A percentile compares a stretch with the other conserved stretches of the same genome.
Conservation (phyloP, 64 coral and sea anemone species). For the Catalaphyllia jardinei region DNA sequence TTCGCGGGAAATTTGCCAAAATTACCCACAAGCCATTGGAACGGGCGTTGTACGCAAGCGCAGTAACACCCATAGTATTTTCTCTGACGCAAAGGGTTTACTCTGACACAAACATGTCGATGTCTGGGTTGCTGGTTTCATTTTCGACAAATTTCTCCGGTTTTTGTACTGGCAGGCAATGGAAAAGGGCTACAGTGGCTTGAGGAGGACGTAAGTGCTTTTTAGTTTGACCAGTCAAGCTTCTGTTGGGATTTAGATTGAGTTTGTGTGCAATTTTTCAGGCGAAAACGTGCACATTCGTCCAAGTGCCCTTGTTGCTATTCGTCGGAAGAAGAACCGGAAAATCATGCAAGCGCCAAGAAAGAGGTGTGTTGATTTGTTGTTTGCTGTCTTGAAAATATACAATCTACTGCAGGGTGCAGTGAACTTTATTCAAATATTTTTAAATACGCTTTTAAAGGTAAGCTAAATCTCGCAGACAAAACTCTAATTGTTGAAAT, state of each 20-base stretch:
- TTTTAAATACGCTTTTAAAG: neutral
- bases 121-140: conserved; percentile 58
- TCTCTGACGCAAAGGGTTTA: conserved; percentile 85
- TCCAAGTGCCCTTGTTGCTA: conserved; percentile 80
- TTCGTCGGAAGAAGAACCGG: conserved; percentile 54
- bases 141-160: conserved; percentile 29
- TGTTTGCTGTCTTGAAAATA: neutral
- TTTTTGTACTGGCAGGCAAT: conserved; percentile 19
- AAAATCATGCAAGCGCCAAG: conserved; percentile 58
- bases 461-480: conserved; percentile 13
- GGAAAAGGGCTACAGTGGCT: conserved; percentile 52
- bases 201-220: conserved; percentile 46
- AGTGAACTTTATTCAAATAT: too few species aligned
- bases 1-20: conserved; percentile 39
- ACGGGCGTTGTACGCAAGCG: conserved; percentile 14
- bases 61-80: conserved; percentile 63
- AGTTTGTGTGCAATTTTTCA: conserved; percentile 45
- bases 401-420: neutral
- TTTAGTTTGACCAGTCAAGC: neutral
- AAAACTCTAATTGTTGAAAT: neutral
- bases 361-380: conserved; percentile 49
- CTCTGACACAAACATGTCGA: conserved; percentile 89
- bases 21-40: conserved; percentile 37
- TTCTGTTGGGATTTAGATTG: neutral
- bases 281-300: conserved; percentile 78